Evolutionary conservation across 2,113 vertebrate genomes (phyloP).

Genomic region (Trematomus loennbergii): DNA sequence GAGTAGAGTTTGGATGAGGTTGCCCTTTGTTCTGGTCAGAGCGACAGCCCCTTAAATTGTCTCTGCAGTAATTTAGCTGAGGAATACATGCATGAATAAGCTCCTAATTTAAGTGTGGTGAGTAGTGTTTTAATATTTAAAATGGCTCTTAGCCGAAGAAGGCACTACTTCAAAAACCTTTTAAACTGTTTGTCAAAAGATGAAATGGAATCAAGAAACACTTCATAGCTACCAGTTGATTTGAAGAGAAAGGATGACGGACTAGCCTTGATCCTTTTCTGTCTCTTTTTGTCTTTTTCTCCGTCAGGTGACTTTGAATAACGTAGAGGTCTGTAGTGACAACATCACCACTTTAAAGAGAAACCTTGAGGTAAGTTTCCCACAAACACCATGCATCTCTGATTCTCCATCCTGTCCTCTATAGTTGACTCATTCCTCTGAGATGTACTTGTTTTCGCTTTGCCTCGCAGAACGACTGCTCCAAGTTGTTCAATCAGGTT

Average conservation of each 20-base stretch:
- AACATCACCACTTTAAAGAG: conserved; percentile 97
- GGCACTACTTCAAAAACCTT: conserved; percentile 26
- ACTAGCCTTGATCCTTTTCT: neutral
- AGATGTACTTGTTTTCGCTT: neutral
- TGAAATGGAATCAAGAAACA: conserved; percentile 26
- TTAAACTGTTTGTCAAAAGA: conserved; percentile 16
- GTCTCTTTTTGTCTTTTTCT: neutral
- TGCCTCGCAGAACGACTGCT: conserved; percentile 90
- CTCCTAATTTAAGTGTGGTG: neutral
- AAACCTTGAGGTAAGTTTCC: conserved; percentile 90
- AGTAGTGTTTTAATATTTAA: conserved; percentile 41
- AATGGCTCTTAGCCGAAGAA: conserved; percentile 13
- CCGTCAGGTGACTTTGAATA: conserved; percentile 94
- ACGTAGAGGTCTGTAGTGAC: conserved; percentile 96
- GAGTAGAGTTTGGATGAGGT: too few relatives aligned
- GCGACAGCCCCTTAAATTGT: too few relatives aligned
- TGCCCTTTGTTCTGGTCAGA: too few relatives aligned
- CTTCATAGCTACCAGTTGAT: neutral
- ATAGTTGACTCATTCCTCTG: neutral
- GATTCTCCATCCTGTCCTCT: neutral
- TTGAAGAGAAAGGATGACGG: neutral
- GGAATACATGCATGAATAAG: conserved; percentile 27
- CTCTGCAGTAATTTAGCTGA: conserved; percentile 2
- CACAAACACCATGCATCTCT: neutral
- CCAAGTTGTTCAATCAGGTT: conserved; percentile 92